A percentile compares a stretch with the other conserved stretches of the same genome.
Conservation (phyloP, 2,888 invertebrate genomes). For the Drosophila fulvimacula region DNA sequence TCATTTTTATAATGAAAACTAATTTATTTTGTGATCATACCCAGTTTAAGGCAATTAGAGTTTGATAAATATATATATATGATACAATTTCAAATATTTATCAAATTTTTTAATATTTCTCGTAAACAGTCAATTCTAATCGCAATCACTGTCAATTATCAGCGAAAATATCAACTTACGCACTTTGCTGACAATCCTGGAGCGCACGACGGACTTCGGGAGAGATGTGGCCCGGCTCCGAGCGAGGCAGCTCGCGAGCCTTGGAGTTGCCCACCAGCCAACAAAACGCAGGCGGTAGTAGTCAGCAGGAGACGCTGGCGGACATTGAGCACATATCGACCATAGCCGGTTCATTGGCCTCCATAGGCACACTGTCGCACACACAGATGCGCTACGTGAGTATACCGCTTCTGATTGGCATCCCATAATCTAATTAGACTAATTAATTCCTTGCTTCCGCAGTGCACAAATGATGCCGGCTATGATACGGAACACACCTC, state of each 20-base stretch:
- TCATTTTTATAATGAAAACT: neutral
- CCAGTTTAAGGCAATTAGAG: too few relatives aligned
- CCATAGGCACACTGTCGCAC: constrained; percentile 87
- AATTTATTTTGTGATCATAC: neutral
- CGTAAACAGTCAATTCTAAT: neutral
- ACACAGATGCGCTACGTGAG: constrained; percentile 84
- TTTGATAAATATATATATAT: too few relatives aligned
- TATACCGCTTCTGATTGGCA: neutral
- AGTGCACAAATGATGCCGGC: constrained; percentile 86
- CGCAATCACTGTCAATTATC: constrained; percentile 17
- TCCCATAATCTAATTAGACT: neutral
- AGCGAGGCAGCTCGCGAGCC: constrained; percentile 83
- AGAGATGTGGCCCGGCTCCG: constrained; percentile 78
- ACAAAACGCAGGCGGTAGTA: constrained; percentile 78
- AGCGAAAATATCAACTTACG: neutral
- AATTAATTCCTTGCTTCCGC: neutral
- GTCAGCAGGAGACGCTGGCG: constrained; percentile 88
- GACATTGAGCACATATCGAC: constrained; percentile 88
- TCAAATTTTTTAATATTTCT: neutral
- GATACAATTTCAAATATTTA: too few relatives aligned
- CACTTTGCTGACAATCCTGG: constrained; percentile 47
- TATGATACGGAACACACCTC: constrained; percentile 93
- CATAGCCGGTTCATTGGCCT: constrained; percentile 89
- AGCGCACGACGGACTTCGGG: constrained; percentile 36
- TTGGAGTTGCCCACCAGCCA: constrained; percentile 80